Evolutionary conservation across 2,888 invertebrate species (phyloP).

Genomic region (Hedya salicella): DNA sequence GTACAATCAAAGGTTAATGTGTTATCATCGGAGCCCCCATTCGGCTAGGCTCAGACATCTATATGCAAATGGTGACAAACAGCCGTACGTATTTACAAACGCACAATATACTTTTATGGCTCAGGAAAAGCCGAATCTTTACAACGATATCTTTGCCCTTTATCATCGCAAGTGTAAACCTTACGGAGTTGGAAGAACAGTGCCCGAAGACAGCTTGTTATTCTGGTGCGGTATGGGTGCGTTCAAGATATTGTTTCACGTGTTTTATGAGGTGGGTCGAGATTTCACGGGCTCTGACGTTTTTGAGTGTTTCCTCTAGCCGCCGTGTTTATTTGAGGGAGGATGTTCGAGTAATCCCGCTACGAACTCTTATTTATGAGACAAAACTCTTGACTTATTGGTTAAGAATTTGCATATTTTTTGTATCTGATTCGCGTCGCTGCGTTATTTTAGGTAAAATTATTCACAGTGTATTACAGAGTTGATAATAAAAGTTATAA

Average conservation of each 20-base stretch:
- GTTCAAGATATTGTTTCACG: conserved; percentile 81
- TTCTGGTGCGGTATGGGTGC: conserved; percentile 48
- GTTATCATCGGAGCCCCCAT: conserved; percentile 48
- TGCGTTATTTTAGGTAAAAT: conserved; percentile 4
- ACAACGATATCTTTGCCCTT: conserved; percentile 50
- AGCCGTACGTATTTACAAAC: conserved; percentile 78
- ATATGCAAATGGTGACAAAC: conserved; percentile 84
- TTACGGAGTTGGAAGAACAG: conserved; percentile 46
- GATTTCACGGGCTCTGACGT: conserved; percentile 76
- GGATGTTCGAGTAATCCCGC: conserved; percentile 65
- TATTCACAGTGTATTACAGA: background rate
- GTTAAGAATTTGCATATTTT: conserved; percentile 37
- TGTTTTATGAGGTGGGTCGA: conserved; percentile 83
- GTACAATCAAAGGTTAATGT: conserved; percentile 47
- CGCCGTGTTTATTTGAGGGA: conserved; percentile 65
- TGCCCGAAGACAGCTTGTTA: background rate
- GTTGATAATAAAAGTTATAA: background rate
- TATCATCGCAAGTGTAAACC: conserved; percentile 48
- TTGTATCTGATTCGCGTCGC: conserved; percentile 14
- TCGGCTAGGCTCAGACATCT: conserved; percentile 63
- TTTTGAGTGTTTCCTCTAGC: conserved; percentile 71
- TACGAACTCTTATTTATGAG: conserved; percentile 62
- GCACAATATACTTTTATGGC: conserved; percentile 84
- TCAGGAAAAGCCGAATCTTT: conserved; percentile 74
- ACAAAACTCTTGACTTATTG: conserved; percentile 57